Percentiles rank a stretch among this genome's conserved stretches.
Conservation (phyloP, 2,113 vertebrate species). For the Chinchilla lanigera region DNA sequence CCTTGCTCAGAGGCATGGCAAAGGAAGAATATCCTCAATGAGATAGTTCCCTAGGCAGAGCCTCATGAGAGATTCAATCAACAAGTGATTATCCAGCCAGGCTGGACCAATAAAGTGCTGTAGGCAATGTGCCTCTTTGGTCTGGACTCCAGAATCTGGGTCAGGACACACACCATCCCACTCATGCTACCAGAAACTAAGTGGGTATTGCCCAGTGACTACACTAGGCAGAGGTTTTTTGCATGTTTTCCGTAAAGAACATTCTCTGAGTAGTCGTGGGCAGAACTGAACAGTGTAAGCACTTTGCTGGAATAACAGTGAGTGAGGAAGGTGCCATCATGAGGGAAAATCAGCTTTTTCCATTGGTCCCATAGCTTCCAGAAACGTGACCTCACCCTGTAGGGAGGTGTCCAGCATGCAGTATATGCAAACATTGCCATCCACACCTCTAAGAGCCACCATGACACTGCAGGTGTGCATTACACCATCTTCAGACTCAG, state of each 20-base stretch:
- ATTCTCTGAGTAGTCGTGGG: constrained; percentile 89
- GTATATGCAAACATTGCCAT: constrained; percentile 91
- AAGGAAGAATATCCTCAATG: constrained; percentile 85
- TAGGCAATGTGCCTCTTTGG: constrained; percentile 92
- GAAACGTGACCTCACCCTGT: constrained; percentile 87
- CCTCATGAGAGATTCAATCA: constrained; percentile 94
- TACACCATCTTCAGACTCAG: constrained; percentile 89
- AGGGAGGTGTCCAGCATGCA: constrained; percentile 90
- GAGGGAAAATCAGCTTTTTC: constrained; percentile 92
- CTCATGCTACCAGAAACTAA: constrained; percentile 96
- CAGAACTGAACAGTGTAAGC: constrained; percentile 89
- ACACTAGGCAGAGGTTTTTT: constrained; percentile 92
- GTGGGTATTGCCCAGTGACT: constrained; percentile 95
- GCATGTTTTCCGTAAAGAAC: constrained; percentile 93
- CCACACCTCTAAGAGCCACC: constrained; percentile 91
- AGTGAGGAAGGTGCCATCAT: constrained; percentile 92
- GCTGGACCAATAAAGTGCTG: constrained; percentile 92
- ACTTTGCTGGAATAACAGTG: constrained; percentile 91
- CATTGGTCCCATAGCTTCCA: constrained; percentile 87
- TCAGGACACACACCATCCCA: constrained; percentile 94
- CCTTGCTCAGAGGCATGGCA: constrained; percentile 78
- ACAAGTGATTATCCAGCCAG: constrained; percentile 92
- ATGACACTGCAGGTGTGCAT: constrained; percentile 89
- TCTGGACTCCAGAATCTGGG: constrained; percentile 90
- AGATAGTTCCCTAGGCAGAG: constrained; percentile 93